These are phyloP conservation scores for Aethes cnicana DNA, from an alignment of 2,888 invertebrate species.

Conservation along the genomic window DNA sequence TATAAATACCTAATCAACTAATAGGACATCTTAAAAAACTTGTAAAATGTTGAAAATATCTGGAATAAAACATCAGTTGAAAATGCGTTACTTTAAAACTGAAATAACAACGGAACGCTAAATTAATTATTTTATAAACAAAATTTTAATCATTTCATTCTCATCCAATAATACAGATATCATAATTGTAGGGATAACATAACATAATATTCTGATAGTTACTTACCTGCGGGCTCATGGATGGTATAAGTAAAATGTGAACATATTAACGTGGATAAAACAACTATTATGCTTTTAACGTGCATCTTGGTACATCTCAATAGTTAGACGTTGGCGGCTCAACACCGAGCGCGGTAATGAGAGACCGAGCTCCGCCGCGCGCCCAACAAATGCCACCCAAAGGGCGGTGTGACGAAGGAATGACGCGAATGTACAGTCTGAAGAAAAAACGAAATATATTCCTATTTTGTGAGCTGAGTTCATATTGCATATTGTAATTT, in stretches of 20 bases:
- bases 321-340: background rate
- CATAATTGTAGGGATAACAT: background rate
- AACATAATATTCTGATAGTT: constrained; percentile 31
- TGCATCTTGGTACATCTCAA: constrained; percentile 45
- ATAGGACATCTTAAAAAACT: no score
- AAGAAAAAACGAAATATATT: background rate
- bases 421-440: constrained; percentile 22
- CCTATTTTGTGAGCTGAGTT: background rate
- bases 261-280: constrained; percentile 52
- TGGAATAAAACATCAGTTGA: no score
- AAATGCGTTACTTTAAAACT: no score
- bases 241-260: constrained; percentile 53
- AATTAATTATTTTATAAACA: no score
- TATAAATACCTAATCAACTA: no score
- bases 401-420: constrained; percentile 10
- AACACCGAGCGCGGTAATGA: constrained; percentile 5
- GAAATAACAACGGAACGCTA: no score
- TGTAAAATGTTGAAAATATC: no score
- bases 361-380: background rate
- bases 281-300: constrained; percentile 44
- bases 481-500: background rate
- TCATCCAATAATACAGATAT: background rate
- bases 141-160: background rate
- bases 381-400: background rate
- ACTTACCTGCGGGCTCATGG: constrained; percentile 51